Conservation (phyloP, 2,888 invertebrate genomes). For the Scrobipalpa atriplicella region DNA sequence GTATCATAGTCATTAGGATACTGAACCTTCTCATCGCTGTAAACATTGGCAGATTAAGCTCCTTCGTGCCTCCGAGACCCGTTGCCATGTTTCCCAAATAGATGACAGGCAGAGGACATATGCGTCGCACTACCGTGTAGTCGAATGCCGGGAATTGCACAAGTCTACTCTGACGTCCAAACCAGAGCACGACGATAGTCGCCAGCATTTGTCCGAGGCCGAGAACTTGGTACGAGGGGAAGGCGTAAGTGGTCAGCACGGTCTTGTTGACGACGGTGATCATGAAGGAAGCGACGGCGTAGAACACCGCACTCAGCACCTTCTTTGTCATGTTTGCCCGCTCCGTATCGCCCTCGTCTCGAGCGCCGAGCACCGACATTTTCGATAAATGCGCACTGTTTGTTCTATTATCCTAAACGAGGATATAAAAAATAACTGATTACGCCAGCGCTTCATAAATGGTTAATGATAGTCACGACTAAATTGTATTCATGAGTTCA, state of each 20-base stretch:
- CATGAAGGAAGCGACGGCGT: slow-evolving; percentile 95
- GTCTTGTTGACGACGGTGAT: slow-evolving; percentile 98
- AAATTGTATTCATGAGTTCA: slow-evolving; percentile 28
- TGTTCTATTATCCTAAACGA: not conserved
- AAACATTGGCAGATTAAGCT: slow-evolving; percentile 97
- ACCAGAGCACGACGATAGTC: slow-evolving; percentile 90
- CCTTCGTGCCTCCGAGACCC: slow-evolving; percentile 98
- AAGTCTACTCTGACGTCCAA: slow-evolving; percentile 86
- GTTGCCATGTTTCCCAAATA: slow-evolving; percentile 98
- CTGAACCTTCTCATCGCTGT: slow-evolving; percentile 98
- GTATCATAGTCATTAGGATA: slow-evolving; percentile 98
- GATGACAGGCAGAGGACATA: slow-evolving; percentile 97
- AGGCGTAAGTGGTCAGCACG: slow-evolving; percentile 94
- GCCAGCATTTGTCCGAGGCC: slow-evolving; percentile 96
- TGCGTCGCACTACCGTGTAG: slow-evolving; percentile 86
- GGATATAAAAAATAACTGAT: slow-evolving; percentile 45
- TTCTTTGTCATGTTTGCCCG: slow-evolving; percentile 74
- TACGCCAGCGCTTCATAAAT: slow-evolving; percentile 44
- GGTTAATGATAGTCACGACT: slow-evolving; percentile 43
- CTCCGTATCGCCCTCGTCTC: slow-evolving; percentile 65
- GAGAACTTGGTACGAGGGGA: slow-evolving; percentile 95
- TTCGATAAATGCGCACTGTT: not conserved
- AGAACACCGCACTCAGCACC: slow-evolving; percentile 92
- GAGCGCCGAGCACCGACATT: slow-evolving; percentile 44
- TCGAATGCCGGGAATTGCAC: slow-evolving; percentile 91